phyloP scores from a whole-genome alignment of 2,888 invertebrate genomes.

The Lithodes maja region DNA sequence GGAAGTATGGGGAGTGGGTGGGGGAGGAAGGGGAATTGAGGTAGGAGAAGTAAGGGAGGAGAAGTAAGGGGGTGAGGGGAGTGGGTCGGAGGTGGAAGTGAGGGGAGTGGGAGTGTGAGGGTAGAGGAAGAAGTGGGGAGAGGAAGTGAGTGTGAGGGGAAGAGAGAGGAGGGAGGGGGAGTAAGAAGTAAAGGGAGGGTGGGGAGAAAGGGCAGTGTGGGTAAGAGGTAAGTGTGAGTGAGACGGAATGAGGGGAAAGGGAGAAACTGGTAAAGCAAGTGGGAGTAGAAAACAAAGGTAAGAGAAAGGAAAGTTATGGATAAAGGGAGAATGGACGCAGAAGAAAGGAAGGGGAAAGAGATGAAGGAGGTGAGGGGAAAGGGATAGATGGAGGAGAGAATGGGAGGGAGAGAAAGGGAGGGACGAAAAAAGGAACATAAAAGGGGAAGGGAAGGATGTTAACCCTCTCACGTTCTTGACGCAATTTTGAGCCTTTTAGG shows the following conservation, averaged over 20 bases:
- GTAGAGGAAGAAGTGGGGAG: constrained; percentile 26
- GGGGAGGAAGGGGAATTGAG: neutral
- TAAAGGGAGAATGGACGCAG: neutral
- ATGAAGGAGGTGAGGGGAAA: neutral
- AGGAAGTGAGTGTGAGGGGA: neutral
- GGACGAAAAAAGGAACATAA: constrained; percentile 22
- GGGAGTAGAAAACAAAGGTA: neutral
- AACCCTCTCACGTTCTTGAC: neutral
- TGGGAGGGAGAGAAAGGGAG: constrained; percentile 3
- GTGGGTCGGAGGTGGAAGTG: neutral
- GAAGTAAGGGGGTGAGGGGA: constrained; percentile 3
- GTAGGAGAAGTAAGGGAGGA: constrained; percentile 28
- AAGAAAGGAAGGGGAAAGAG: constrained; percentile 10
- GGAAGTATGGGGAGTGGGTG: neutral
- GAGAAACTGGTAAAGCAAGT: neutral
- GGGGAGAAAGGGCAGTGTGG: neutral
- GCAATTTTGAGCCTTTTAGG: no score
- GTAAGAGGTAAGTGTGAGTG: neutral
- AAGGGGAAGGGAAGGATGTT: constrained; percentile 18
- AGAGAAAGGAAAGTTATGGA: neutral
- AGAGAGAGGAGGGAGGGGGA: neutral
- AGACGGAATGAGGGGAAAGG: neutral
- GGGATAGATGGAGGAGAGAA: neutral
- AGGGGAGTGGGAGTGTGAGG: constrained; percentile 1
- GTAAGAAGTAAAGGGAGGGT: constrained; percentile 25